A percentile compares a stretch with the other conserved stretches of the same genome.
These are phyloP conservation scores for Parthenolecanium corni DNA, from an alignment of 2,888 invertebrate genomes.

Conservation along the genomic window DNA sequence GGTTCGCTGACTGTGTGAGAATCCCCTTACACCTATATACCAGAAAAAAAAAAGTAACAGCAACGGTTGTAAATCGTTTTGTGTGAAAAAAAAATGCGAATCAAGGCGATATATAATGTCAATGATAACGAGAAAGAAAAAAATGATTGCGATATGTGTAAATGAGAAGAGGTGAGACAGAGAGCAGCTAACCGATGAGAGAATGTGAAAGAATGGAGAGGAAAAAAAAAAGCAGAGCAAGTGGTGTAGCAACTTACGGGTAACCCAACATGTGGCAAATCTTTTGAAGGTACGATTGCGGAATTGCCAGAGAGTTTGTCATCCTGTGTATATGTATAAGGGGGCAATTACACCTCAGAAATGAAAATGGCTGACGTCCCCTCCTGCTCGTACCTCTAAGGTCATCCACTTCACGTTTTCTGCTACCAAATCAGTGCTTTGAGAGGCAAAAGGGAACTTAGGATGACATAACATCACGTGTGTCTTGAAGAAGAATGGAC, in stretches of 20 bases:
- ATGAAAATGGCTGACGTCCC: too few relatives aligned
- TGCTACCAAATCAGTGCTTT: conserved; percentile 13
- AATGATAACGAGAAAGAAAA: conserved; percentile 9
- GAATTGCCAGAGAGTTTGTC: conserved; percentile 7
- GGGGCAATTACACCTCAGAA: background rate
- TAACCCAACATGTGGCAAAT: background rate
- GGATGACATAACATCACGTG: conserved; percentile 18
- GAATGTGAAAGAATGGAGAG: background rate
- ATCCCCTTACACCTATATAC: too few relatives aligned
- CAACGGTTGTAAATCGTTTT: too few relatives aligned
- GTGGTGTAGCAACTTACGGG: background rate
- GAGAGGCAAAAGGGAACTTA: conserved; percentile 16
- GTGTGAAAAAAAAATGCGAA: background rate
- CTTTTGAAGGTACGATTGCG: conserved; percentile 25
- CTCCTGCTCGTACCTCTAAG: background rate
- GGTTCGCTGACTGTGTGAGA: too few relatives aligned
- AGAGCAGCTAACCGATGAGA: too few relatives aligned
- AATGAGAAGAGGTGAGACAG: background rate
- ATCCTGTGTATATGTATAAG: background rate
- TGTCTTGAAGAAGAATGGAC: background rate
- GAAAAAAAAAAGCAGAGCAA: background rate
- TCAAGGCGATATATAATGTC: conserved; percentile 10
- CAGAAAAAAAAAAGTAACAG: too few relatives aligned
- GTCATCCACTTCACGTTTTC: conserved; percentile 18
- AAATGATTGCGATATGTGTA: background rate